Evolutionary conservation across 2,113 vertebrate species (phyloP), one percentile per base, ranked within the genome.

Genomic region (Elaphurus davidianus): DNA sequence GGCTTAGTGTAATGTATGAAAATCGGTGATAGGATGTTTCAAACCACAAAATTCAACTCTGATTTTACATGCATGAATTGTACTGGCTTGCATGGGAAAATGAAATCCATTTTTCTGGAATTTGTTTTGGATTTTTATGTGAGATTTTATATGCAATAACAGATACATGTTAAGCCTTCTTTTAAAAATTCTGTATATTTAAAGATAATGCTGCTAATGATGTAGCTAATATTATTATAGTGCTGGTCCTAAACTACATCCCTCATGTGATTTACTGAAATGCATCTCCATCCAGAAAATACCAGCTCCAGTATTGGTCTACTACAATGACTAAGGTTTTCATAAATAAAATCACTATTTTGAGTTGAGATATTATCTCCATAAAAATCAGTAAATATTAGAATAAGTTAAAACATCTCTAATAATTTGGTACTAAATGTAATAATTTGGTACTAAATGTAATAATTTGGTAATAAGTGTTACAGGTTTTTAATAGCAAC

Each of bases 1-100:
- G 83, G 71, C 87, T 96, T 96, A 96, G 30, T 59, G 36, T 30
- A 92, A 94, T 50, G 57, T 47, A 60, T 87, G 76, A 95, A 98
- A 91, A 95, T 97, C 3, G 0, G n/a, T 76, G 47, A 92, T 7
- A 45, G 54, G 52, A 16, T 71, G 52, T 85, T 96, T 90, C 74
- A 78, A 90, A 85, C 52, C 54, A 50, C 81, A 64, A 94, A 96
- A 90, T 90, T 96, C 33, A 89, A 52, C 79, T 91, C 60, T 93
- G 36, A 81, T 91, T 93, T 97, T 96, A 89, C 74, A 87, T 81
- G 60, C 86, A 15, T 50, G 36, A 25, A 59, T 81, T 60, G 33
- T 15, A 59, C 40, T 76, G 82, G 50, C 40, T 71, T 95, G 21
- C 5, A 55, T 23, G 36, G 16, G 16, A 93, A 89, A 94, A 45